Evolutionary conservation across 2,888 invertebrate species (phyloP).

Genomic region (Spisula subtruncata): DNA sequence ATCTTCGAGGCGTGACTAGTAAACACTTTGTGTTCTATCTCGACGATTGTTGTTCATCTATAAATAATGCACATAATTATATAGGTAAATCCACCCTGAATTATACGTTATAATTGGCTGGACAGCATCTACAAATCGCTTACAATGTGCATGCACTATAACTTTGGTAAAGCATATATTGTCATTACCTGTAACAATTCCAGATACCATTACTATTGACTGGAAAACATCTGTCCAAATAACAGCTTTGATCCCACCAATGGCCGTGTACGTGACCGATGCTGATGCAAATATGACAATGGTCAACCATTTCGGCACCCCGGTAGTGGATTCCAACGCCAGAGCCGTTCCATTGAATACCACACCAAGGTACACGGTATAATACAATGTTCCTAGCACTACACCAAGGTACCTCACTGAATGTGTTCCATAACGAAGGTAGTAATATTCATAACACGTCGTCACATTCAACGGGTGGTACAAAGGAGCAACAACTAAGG

Average conservation of each 20-base stretch:
- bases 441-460: conserved; percentile 43
- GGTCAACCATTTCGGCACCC: conserved; percentile 37
- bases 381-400: not conserved
- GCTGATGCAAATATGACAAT: conserved; percentile 1
- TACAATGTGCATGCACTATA: too few relatives aligned
- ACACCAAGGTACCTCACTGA: conserved; percentile 20
- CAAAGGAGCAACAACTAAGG: conserved; percentile 25
- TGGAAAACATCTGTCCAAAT: conserved; percentile 55
- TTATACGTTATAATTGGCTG: too few relatives aligned
- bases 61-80: too few relatives aligned
- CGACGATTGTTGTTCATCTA: too few relatives aligned
- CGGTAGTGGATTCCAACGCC: conserved; percentile 37
- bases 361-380: conserved; percentile 35
- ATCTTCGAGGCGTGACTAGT: too few relatives aligned
- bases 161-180: too few relatives aligned
- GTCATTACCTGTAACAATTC: conserved; percentile 35
- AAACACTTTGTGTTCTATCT: too few relatives aligned
- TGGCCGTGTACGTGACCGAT: conserved; percentile 35
- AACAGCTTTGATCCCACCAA: conserved; percentile 46
- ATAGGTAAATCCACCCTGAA: too few relatives aligned
- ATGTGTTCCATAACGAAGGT: conserved; percentile 30
- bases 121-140: too few relatives aligned
- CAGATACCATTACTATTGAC: conserved; percentile 31
- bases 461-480: conserved; percentile 41
- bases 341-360: conserved; percentile 43